phyloP scores from a whole-genome alignment of 2,113 vertebrate genomes.

The Seriola aureovittata region DNA sequence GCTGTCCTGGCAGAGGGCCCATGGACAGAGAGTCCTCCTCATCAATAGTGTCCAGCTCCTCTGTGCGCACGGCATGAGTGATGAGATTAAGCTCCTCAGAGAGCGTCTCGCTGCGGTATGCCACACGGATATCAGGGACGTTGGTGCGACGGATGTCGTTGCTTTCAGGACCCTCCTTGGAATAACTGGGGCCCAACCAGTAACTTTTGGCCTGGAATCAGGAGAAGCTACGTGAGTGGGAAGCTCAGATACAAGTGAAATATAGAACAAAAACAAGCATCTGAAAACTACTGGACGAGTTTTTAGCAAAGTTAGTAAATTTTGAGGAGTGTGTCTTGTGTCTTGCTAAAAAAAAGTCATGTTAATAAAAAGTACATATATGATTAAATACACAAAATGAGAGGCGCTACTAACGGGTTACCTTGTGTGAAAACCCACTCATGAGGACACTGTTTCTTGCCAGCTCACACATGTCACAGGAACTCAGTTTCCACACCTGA shows the following conservation, averaged over 20 bases:
- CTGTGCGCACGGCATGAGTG: slow-evolving; percentile 90
- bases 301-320: background rate
- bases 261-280: background rate
- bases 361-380: no score
- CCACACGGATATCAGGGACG: slow-evolving; percentile 93
- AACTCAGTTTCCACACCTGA: slow-evolving; percentile 98
- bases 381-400: slow-evolving; percentile 2
- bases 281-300: background rate
- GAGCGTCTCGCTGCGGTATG: slow-evolving; percentile 92
- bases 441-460: slow-evolving; percentile 98
- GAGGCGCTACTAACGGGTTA: slow-evolving; percentile 57
- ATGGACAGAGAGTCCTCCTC: slow-evolving; percentile 86
- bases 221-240: background rate
- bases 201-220: slow-evolving; percentile 90
- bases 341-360: no score
- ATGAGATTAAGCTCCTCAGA: slow-evolving; percentile 94
- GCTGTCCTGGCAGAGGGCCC: slow-evolving; percentile 67
- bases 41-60: slow-evolving; percentile 86
- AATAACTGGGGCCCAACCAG: slow-evolving; percentile 92
- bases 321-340: no score
- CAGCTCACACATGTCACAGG: slow-evolving; percentile 98
- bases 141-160: slow-evolving; percentile 96
- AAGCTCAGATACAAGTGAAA: background rate
- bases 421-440: slow-evolving; percentile 97
- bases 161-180: slow-evolving; percentile 88